These are phyloP conservation scores for Gryllus longicercus DNA, from an alignment of 2,888 invertebrate genomes.

Conservation along the genomic window DNA sequence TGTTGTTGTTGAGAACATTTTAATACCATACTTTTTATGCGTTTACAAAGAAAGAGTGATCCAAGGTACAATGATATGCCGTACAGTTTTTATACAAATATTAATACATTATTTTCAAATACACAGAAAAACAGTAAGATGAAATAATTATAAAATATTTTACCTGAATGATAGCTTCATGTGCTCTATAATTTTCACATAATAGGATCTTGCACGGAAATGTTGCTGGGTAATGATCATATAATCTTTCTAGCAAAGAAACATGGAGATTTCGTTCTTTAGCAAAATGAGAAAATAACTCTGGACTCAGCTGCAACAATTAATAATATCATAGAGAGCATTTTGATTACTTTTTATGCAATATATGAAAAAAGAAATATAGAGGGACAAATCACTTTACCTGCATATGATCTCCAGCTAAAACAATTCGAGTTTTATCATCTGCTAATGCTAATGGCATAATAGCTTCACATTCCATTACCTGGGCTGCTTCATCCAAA, in stretches of 20 bases:
- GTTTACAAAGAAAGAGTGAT: no score
- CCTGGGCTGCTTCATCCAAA: constrained; percentile 83
- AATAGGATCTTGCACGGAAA: constrained; percentile 76
- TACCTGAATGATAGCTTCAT: constrained; percentile 70
- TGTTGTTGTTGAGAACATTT: no score
- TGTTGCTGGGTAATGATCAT: constrained; percentile 68
- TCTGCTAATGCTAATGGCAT: constrained; percentile 74
- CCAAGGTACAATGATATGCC: no score
- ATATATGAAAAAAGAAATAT: no score
- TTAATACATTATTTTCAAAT: no score
- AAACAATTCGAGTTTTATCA: constrained; percentile 66
- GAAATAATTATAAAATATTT: no score
- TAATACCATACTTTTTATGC: no score
- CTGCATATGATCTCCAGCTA: constrained; percentile 83
- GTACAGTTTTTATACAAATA: no score
- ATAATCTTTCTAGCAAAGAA: constrained; percentile 73
- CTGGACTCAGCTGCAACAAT: constrained; percentile 66
- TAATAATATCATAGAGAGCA: constrained; percentile 28
- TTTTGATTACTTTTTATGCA: no score
- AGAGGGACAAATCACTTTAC: constrained; percentile 36
- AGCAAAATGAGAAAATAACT: constrained; percentile 71
- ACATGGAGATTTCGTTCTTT: constrained; percentile 66
- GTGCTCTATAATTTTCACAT: constrained; percentile 79
- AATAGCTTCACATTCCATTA: constrained; percentile 80
- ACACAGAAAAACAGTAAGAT: no score